A percentile compares a stretch with the other conserved stretches of the same genome.
Evolutionary conservation across 2,888 invertebrate genomes (phyloP).

Genomic region (Mimas tiliae): DNA sequence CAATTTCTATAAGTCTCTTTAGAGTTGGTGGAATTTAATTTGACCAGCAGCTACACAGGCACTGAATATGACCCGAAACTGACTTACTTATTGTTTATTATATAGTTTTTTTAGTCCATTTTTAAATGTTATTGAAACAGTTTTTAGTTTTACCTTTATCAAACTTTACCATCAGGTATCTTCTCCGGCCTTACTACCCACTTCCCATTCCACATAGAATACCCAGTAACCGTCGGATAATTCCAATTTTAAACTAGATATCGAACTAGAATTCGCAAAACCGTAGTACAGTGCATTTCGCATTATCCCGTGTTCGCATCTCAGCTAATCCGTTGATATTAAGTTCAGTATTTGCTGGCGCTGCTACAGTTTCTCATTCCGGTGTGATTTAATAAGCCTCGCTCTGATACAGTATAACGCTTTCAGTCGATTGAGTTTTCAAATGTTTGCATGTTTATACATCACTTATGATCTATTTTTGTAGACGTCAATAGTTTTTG

Average conservation of each 20-base stretch:
- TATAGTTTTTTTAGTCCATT: no score
- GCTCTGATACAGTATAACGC: slow-evolving; percentile 14
- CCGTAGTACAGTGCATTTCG: slow-evolving; percentile 29
- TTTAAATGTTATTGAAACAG: no score
- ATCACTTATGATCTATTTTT: no score
- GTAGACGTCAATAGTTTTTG: no score
- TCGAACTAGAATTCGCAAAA: background rate
- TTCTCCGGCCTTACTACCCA: no score
- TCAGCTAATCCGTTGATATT: slow-evolving; percentile 55
- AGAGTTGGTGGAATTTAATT: no score
- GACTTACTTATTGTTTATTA: no score
- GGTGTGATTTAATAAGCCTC: slow-evolving; percentile 39
- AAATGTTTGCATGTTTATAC: background rate
- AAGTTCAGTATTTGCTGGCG: slow-evolving; percentile 48
- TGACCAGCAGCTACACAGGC: no score
- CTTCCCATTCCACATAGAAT: background rate
- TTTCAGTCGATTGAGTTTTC: background rate
- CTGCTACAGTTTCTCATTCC: slow-evolving; percentile 29
- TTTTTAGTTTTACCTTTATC: no score
- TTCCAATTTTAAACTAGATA: slow-evolving; percentile 3
- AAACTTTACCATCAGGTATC: no score
- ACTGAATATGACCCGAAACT: no score
- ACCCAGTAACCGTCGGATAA: background rate
- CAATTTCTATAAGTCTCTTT: no score
- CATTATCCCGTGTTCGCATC: slow-evolving; percentile 47